A percentile compares a stretch with the other conserved stretches of the same genome.
phyloP scores from a whole-genome alignment of 2,888 invertebrate species.

The Muscina levida region DNA sequence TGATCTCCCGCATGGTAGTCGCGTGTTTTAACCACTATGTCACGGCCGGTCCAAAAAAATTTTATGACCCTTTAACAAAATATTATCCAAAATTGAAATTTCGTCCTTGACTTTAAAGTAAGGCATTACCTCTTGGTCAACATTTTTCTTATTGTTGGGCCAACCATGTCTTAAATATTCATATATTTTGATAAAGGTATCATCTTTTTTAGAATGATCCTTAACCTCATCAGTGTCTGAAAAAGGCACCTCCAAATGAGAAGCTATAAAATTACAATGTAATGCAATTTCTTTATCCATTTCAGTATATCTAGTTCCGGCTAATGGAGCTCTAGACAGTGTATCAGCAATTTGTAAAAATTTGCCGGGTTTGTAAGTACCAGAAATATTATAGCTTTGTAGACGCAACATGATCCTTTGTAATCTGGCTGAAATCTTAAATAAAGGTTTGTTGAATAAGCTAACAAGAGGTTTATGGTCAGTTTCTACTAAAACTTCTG shows the following conservation, averaged over 20 bases:
- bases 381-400: constrained; percentile 51
- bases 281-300: too few species aligned
- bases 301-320: too few species aligned
- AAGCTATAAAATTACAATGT: too few species aligned
- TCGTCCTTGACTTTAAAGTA: constrained; percentile 16
- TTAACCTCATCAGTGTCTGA: too few species aligned
- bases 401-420: constrained; percentile 62
- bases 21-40: too few species aligned
- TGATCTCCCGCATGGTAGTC: too few species aligned
- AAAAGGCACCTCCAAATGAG: too few species aligned
- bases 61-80: constrained; percentile 2
- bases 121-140: constrained; percentile 29
- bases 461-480: constrained; percentile 49
- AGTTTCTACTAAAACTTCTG: constrained; percentile 49
- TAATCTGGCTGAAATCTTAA: constrained; percentile 55
- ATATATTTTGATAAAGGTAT: constrained; percentile 13
- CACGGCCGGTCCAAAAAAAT: too few species aligned
- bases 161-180: constrained; percentile 1
- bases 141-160: constrained; percentile 9
- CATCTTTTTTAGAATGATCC: constrained; percentile 11
- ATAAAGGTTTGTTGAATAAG: constrained; percentile 58
- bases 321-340: constrained; percentile 74
- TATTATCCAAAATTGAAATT: not conserved
- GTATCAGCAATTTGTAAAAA: constrained; percentile 74
- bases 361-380: constrained; percentile 57